These are phyloP conservation scores for Neocrepidodera transversa DNA, from an alignment of 2,888 invertebrate genomes.

Conservation along the genomic window DNA sequence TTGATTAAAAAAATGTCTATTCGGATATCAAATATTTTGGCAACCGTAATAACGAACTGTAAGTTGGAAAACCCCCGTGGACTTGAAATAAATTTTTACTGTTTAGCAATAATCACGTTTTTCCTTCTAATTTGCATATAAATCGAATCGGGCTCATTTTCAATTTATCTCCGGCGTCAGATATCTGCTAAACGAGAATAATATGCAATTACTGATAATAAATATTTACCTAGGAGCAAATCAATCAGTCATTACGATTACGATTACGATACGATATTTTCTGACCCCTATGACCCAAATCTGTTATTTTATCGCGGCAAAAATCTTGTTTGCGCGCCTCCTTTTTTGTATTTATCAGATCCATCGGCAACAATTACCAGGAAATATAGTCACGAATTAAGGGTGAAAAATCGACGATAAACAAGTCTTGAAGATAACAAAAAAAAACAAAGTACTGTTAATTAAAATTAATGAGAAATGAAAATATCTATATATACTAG, in stretches of 20 bases:
- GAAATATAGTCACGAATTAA: slow-evolving; percentile 30
- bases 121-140: slow-evolving; percentile 1
- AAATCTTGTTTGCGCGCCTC: slow-evolving; percentile 8
- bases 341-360: slow-evolving; percentile 27
- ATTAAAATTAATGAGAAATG: too few species aligned
- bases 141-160: not conserved
- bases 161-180: not conserved
- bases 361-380: slow-evolving; percentile 33
- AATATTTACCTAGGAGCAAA: slow-evolving; percentile 1
- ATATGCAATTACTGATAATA: slow-evolving; percentile 8
- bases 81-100: too few species aligned
- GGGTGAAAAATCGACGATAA: too few species aligned
- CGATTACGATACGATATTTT: not conserved
- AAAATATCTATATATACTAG: too few species aligned
- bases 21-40: too few species aligned
- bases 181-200: not conserved
- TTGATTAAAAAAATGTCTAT: too few species aligned
- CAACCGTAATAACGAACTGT: too few species aligned
- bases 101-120: not conserved
- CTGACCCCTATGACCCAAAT: not conserved
- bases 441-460: too few species aligned
- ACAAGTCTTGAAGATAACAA: too few species aligned
- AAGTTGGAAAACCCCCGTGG: too few species aligned
- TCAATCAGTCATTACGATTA: slow-evolving; percentile 3
- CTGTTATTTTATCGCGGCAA: slow-evolving; percentile 1